phyloP scores from a whole-genome alignment of 2,888 invertebrate species.

The Nemotelus pantherinus region DNA sequence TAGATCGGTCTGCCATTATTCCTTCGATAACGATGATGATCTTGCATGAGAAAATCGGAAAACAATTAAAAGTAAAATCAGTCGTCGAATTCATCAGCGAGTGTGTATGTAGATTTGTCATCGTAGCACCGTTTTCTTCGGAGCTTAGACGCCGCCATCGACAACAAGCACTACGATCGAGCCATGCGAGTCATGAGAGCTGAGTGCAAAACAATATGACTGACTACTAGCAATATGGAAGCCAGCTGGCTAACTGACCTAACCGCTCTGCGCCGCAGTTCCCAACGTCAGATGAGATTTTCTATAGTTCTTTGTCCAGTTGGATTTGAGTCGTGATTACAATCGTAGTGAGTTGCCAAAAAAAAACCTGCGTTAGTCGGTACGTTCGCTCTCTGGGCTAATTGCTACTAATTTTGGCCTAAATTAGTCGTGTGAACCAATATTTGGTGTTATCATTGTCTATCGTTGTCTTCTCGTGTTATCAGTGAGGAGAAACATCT shows the following conservation, averaged over 20 bases:
- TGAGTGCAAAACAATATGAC: conserved; percentile 42
- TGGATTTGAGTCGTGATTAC: conserved; percentile 15
- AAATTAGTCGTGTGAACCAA: background rate
- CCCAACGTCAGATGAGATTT: conserved; percentile 2
- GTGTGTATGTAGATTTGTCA: no score
- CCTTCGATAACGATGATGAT: background rate
- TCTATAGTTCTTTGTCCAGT: conserved; percentile 36
- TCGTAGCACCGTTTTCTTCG: background rate
- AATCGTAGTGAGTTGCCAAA: background rate
- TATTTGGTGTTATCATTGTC: background rate
- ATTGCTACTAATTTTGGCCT: no score
- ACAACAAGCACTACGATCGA: background rate
- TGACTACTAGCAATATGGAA: conserved; percentile 13
- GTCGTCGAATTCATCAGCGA: no score
- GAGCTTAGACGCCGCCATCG: background rate
- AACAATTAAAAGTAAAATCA: background rate
- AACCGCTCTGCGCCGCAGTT: background rate
- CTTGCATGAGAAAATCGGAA: background rate
- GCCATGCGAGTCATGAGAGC: conserved; percentile 1
- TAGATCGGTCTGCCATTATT: background rate
- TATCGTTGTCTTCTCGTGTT: background rate
- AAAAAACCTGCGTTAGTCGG: background rate
- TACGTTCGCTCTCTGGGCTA: background rate
- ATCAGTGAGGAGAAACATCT: conserved; percentile 28
- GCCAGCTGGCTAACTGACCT: background rate